Conservation (phyloP, 1,140 invertebrate genomes). For the Sinonovacula constricta region DNA sequence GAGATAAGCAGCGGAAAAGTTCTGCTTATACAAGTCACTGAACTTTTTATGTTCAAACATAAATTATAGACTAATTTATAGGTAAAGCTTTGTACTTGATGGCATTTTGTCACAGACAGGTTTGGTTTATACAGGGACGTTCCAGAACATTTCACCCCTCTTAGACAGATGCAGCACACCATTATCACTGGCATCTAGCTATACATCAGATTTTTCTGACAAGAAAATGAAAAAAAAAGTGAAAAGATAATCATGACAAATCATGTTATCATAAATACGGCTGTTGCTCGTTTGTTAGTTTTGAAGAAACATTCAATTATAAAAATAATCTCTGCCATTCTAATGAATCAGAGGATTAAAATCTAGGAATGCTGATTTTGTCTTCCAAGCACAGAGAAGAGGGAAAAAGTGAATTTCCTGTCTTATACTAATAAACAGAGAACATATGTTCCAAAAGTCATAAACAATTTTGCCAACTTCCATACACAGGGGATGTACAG, state of each 20-base stretch:
- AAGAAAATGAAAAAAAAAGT: slow-evolving; percentile 25
- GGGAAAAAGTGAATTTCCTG: slow-evolving; percentile 47
- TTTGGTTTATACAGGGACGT: too few species aligned
- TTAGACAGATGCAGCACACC: too few species aligned
- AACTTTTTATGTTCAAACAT: too few species aligned
- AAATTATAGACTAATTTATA: too few species aligned
- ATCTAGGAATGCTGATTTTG: slow-evolving; percentile 53
- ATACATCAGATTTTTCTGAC: not conserved
- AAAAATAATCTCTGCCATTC: slow-evolving; percentile 44
- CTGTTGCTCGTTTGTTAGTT: slow-evolving; percentile 52
- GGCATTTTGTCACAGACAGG: too few species aligned
- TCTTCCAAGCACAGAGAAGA: too few species aligned
- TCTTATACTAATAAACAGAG: slow-evolving; percentile 27
- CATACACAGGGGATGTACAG: not conserved
- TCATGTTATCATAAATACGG: slow-evolving; percentile 47
- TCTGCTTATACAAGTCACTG: too few species aligned
- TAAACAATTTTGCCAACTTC: slow-evolving; percentile 29
- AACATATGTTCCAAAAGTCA: slow-evolving; percentile 51
- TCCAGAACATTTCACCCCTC: too few species aligned
- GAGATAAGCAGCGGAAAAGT: too few species aligned
- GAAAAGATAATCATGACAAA: slow-evolving; percentile 44
- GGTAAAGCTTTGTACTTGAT: too few species aligned
- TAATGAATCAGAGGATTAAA: slow-evolving; percentile 53
- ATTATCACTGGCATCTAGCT: too few species aligned
- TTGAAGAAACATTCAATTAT: slow-evolving; percentile 53